Percentiles rank a stretch among this genome's conserved stretches.
Evolutionary conservation across 1,140 invertebrate genomes (phyloP).

Genomic region (Vanessa tameamea): DNA sequence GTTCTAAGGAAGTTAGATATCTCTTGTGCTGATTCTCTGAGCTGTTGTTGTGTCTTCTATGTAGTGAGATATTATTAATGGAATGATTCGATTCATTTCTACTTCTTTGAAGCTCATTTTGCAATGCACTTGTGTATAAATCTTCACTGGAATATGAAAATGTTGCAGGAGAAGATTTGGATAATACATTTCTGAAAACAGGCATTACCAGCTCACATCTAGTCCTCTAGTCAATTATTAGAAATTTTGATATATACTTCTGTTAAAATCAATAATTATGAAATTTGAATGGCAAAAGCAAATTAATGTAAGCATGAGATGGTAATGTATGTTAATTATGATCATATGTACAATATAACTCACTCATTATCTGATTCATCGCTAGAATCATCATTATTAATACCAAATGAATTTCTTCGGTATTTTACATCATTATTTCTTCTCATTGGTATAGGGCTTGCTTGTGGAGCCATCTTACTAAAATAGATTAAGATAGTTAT

Average conservation of each 20-base stretch:
- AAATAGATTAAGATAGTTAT: background rate
- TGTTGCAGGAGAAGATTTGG: slow-evolving; percentile 62
- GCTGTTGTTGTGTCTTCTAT: background rate
- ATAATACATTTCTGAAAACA: slow-evolving; percentile 64
- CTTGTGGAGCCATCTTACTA: slow-evolving; percentile 43
- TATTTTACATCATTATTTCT: slow-evolving; percentile 21
- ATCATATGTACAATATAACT: slow-evolving; percentile 1
- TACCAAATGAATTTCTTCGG: slow-evolving; percentile 38
- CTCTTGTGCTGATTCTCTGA: background rate
- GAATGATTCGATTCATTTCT: slow-evolving; percentile 18
- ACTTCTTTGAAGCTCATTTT: slow-evolving; percentile 22
- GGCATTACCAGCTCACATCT: slow-evolving; percentile 54
- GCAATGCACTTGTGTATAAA: slow-evolving; percentile 27
- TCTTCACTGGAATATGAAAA: slow-evolving; percentile 61
- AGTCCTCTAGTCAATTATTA: background rate
- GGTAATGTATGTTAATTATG: slow-evolving; percentile 31
- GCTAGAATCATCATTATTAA: slow-evolving; percentile 22
- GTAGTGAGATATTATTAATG: slow-evolving; percentile 13
- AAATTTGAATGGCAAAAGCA: background rate
- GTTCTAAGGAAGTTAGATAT: background rate
- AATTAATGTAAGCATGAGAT: slow-evolving; percentile 35
- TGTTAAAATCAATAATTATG: background rate
- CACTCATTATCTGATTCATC: slow-evolving; percentile 47
- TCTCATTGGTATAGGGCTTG: slow-evolving; percentile 39
- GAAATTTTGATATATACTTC: background rate